phyloP scores from a whole-genome alignment of 1,140 invertebrate genomes.

The Drosophila santomea region DNA sequence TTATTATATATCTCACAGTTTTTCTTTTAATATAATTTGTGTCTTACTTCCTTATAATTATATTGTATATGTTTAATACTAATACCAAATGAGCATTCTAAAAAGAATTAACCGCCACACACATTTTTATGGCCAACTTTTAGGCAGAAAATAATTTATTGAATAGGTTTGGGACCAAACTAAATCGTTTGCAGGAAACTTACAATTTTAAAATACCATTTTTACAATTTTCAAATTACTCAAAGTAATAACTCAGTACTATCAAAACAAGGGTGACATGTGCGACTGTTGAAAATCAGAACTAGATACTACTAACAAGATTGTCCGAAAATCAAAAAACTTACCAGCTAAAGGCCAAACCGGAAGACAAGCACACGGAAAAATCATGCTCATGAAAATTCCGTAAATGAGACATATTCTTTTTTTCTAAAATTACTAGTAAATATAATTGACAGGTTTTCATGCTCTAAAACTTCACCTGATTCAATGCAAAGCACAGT shows the following conservation, averaged over 20 bases:
- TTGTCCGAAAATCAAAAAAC: not conserved
- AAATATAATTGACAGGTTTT: too few species aligned
- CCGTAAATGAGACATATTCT: slow-evolving; percentile 1
- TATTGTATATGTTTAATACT: not conserved
- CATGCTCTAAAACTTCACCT: not conserved
- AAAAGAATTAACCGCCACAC: too few species aligned
- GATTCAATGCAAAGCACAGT: not conserved
- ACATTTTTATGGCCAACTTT: not conserved
- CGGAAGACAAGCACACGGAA: slow-evolving; percentile 20
- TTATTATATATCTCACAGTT: too few species aligned
- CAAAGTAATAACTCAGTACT: slow-evolving; percentile 7
- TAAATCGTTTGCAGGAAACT: not conserved
- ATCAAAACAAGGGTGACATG: slow-evolving; percentile 5
- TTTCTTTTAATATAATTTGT: too few species aligned
- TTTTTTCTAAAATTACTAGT: not conserved
- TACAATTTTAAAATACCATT: not conserved
- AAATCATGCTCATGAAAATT: slow-evolving; percentile 2
- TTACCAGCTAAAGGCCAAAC: slow-evolving; percentile 26
- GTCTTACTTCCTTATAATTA: not conserved
- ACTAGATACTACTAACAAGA: too few species aligned
- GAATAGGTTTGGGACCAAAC: not conserved
- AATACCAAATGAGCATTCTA: not conserved
- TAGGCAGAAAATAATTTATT: not conserved
- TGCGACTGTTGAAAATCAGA: not conserved
- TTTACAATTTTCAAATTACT: not conserved